Percentiles rank a stretch among this genome's conserved stretches.
These are phyloP conservation scores for Thereva nobilitata DNA, from an alignment of 2,888 invertebrate genomes.

Conservation along the genomic window DNA sequence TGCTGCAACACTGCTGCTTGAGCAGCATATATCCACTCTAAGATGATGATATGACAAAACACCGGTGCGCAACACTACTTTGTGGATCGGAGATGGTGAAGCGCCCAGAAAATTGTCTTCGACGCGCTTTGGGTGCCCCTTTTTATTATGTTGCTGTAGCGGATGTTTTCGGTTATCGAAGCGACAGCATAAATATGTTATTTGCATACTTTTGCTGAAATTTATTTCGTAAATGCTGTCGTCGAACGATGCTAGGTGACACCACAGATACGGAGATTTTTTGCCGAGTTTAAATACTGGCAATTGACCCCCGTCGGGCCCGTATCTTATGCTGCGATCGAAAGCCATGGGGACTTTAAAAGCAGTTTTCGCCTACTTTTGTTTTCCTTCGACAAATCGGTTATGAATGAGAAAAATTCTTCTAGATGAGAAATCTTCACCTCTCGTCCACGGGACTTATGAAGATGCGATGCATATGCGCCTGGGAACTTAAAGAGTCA, in stretches of 20 bases:
- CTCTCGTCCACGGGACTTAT: no score
- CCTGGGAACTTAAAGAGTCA: no score
- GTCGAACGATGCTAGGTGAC: slow-evolving; percentile 25
- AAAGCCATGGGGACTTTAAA: slow-evolving; percentile 5
- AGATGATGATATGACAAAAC: slow-evolving; percentile 34
- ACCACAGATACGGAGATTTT: slow-evolving; percentile 28
- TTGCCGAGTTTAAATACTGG: slow-evolving; percentile 30
- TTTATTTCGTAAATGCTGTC: slow-evolving; percentile 28
- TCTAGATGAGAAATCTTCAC: no score
- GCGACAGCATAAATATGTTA: slow-evolving; percentile 35
- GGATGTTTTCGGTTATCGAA: slow-evolving; percentile 24
- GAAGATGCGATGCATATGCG: no score
- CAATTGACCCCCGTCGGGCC: slow-evolving; percentile 35
- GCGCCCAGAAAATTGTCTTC: slow-evolving; percentile 12
- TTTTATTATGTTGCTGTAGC: slow-evolving; percentile 21
- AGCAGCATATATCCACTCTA: slow-evolving; percentile 18
- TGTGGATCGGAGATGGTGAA: slow-evolving; percentile 6
- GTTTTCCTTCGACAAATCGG: slow-evolving; percentile 13
- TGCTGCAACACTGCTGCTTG: slow-evolving; percentile 1
- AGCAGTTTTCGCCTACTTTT: slow-evolving; percentile 6
- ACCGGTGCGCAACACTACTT: slow-evolving; percentile 1
- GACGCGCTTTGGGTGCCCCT: not conserved
- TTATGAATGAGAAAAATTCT: not conserved
- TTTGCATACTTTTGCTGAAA: slow-evolving; percentile 35
- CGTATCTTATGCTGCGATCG: slow-evolving; percentile 20